phyloP scores from a whole-genome alignment of 2,888 invertebrate genomes.

The Gymnosoma rotundatum region DNA sequence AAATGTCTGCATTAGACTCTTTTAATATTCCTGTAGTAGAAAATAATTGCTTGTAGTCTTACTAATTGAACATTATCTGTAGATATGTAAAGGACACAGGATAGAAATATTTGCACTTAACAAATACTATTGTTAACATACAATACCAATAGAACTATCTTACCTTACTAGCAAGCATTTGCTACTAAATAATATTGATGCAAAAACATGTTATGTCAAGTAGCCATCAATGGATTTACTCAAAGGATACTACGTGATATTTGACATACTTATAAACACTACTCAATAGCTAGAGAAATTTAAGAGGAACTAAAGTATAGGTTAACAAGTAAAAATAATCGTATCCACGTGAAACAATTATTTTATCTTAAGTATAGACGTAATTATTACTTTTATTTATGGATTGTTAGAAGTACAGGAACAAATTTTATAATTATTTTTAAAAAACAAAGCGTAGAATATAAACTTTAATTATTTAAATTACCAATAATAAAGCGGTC shows the following conservation, averaged over 20 bases:
- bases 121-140: not conserved
- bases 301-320: too few relatives aligned
- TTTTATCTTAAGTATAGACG: too few relatives aligned
- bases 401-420: too few relatives aligned
- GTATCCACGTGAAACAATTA: too few relatives aligned
- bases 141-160: not conserved
- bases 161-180: not conserved
- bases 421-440: too few relatives aligned
- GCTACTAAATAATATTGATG: conserved; percentile 11
- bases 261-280: conserved; percentile 61
- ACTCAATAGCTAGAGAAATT: not conserved
- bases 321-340: too few relatives aligned
- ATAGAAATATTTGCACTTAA: conserved; percentile 48
- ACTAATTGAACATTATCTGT: not conserved
- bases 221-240: conserved; percentile 50
- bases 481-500: too few relatives aligned
- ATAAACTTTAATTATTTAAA: too few relatives aligned
- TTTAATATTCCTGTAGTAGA: not conserved
- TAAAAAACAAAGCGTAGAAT: too few relatives aligned
- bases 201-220: conserved; percentile 50
- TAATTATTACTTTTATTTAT: too few relatives aligned
- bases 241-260: conserved; percentile 66
- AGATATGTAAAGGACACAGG: conserved; percentile 7
- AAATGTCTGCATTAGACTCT: too few relatives aligned
- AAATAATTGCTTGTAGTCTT: not conserved